Evolutionary conservation across 2,888 invertebrate species (phyloP), one percentile per base, ranked within the genome.

Genomic region (Cecidostiba fungosa): DNA sequence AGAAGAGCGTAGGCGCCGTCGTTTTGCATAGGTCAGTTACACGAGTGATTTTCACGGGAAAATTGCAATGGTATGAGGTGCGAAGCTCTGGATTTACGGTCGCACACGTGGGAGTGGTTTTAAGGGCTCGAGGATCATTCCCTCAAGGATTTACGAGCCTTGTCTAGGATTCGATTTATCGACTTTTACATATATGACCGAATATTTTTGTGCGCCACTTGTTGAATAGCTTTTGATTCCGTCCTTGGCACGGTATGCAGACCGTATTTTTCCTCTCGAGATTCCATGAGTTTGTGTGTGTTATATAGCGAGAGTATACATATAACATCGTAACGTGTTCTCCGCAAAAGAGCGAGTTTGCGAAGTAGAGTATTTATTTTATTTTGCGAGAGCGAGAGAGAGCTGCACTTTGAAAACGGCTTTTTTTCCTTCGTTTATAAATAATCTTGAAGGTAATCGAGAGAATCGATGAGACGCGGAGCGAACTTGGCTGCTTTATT

Each of bases 361-460:
- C 8, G 54, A 59, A 43, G 43, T 12, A 6, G n/a, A 54, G 5
- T 54, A 3, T 54, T 54, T 54, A 16, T 54, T 66, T 66, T 66
- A 29, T 29, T 66, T 29, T 66, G 29, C 12, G 29, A 10, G 43
- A 43, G 36, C 3, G 36, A 10, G 43, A 43, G 36, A 3, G 36
- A 16, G 16, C 19, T 54, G n/a, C n/a, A 54, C 54, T 54, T 6
- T 54, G 54, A 54, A 54, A 54, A 66, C 66, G 26, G 23, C 59
- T 62, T 66, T 26, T 43, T 66, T 29, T 29, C 66, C 66, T 29
- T 66, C 66, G 29, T 66, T 66, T 66, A 66, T 66, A 29, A 66
- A 66, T 66, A 66, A 66, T 66, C 29, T 12, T 1, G 66, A 66
- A 66, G 66, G 66, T 66, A 66, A 66, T 66, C 29, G 66, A 26